Percentiles rank a stretch among this genome's conserved stretches.
Evolutionary conservation across 92 coral and sea anemone species (phyloP).

Genomic region (Porites cylindrica): DNA sequence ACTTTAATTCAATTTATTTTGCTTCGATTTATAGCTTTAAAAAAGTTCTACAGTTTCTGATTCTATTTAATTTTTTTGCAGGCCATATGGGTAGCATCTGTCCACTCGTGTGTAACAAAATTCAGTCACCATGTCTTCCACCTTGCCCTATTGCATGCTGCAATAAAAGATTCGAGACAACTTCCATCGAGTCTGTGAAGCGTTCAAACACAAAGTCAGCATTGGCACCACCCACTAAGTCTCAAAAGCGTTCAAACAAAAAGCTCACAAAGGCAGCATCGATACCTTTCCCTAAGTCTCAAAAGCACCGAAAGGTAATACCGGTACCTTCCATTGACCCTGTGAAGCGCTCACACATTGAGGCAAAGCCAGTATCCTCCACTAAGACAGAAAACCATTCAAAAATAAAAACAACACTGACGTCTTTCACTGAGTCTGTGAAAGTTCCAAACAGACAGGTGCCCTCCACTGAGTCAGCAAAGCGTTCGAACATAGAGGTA

Average conservation of each 20-base stretch:
- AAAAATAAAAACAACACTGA: neutral
- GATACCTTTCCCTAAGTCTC: too few relatives aligned
- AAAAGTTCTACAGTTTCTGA: neutral
- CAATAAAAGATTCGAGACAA: conserved; percentile 4
- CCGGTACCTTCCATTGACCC: neutral
- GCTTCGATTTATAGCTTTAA: too few relatives aligned
- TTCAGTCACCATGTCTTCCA: conserved; percentile 48
- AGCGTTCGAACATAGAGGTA: conserved; percentile 23
- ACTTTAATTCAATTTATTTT: neutral
- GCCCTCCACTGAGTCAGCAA: neutral
- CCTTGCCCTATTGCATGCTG: conserved; percentile 66
- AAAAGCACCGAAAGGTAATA: too few relatives aligned
- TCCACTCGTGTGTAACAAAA: neutral
- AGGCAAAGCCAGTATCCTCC: too few relatives aligned
- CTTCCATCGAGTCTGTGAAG: neutral
- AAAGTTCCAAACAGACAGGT: neutral
- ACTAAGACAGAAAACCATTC: too few relatives aligned
- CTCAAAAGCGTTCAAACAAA: too few relatives aligned
- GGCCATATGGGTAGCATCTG: conserved; percentile 3
- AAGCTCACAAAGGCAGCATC: too few relatives aligned
- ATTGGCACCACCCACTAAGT: neutral
- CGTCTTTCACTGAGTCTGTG: neutral
- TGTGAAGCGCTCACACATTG: neutral
- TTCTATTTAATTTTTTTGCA: neutral
- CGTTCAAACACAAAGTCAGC: neutral